Evolutionary conservation across 2,797 vertebrate species (phyloP), one percentile per base, ranked within the genome.

Genomic region (Xenopus petersii): DNA sequence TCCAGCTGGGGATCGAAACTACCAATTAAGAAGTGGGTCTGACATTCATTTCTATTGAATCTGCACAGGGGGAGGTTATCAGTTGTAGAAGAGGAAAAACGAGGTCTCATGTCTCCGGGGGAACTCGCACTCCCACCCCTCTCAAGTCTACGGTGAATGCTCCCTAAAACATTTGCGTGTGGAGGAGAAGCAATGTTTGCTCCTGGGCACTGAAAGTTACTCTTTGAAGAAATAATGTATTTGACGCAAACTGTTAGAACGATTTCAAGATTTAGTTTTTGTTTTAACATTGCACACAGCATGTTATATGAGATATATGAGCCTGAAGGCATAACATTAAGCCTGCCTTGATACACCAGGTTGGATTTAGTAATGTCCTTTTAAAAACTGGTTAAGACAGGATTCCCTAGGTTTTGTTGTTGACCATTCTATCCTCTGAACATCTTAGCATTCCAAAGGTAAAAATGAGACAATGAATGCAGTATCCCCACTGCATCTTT

Each of bases 31-130:
- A 54, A 80, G 64, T 4, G 47, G 75, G 56, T 73, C 71, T 83
- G 51, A 49, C 75, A 80, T 77, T 75, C 64, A 24, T 75, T 86
- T 77, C 62, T 58, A 83, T 84, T 81, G 67, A 82, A 66, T n/a
- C 16, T 2, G 81, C 84, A 79, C 85, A 64, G 83, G 70, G 82
- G 73, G 9, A 83, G 74, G 69, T 80, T 70, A 70, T 74, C 3
- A 10, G 69, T 83, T 76, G 48, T 46, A 70, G 77, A 73, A 83
- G 51, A 75, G 71, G 16, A 63, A 15, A 70, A 71, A 8, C 80
- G 80, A 82, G 62, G 61, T 65, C 30, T 79, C 61, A 70, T 59
- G 62, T 70, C 66, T 74, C 77, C 66, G 56, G 67, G 76, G 68
- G 56, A 74, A n/a, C 61, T 70, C 47, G 30, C 21, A 67, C 71